These are phyloP conservation scores for Sus scrofa DNA, from an alignment of 2,113 vertebrate species.

Conservation along the genomic window T2T-Sscrofa CM000830.6:113677001-113677500, in stretches of 20 bases:
- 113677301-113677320: background rate
- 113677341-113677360: background rate
- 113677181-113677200: background rate
- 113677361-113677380: background rate
- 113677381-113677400: background rate
- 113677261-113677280: background rate
- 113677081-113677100: background rate
- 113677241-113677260: background rate
- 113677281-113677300: background rate
- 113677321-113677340: background rate
- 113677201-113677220: background rate
- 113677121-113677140: background rate
- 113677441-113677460: background rate
- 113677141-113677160: background rate
- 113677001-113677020: background rate
- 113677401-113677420: background rate
- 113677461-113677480: background rate
- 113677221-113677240: background rate
- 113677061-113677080: background rate
- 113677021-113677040: background rate
- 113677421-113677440: background rate
- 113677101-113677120: background rate
- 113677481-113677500: background rate
- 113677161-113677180: background rate
- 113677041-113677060: background rate